Evolutionary conservation across 2,797 vertebrate species (phyloP), one percentile per base, ranked within the genome.

Genomic region (Parotocinclus haroldoi): DNA sequence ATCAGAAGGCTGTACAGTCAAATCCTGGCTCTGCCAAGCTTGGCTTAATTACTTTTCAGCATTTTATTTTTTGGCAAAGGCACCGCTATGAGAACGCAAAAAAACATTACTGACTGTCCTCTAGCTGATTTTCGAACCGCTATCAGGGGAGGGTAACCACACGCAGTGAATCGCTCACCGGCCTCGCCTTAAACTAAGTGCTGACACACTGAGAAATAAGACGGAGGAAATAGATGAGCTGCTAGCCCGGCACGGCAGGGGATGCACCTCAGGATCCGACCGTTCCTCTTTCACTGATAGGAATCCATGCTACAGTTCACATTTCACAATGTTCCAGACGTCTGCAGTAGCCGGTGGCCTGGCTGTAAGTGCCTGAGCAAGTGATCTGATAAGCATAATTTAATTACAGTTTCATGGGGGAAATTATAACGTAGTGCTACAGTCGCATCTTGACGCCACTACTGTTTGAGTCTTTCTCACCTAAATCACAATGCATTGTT

Each of bases 211-310:
- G 40, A 17, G 8, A 65, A 48, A 56, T 17, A 37, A 56, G 44
- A 56, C 18, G 48, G 42, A 56, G 10, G 27, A 48, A 55, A 65
- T 38, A 37, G 14, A 56, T 63, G 49, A 63, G 61, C 61, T 63
- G 16, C 61, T 53, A 38, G 38, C 17, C 16, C 16, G 9, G 3
- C 14, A 16, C 19, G 9, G 40, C 18, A 64, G 40, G 62, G 54
- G 51, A 17, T 54, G 14, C 27, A 65, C 17, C 10, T 55, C 19
- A 7, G 19, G 63, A 53, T 56, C 63, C 8, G 3, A 18, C 38
- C 14, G 2, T 37, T 17, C 19, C 52, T 38, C 11, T 9, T 65
- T 39, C 42, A 13, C 51, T 55, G 52, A 65, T 48, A 48, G 14
- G 42, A 65, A 65, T 37, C 44, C 27, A 13, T 18, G 14, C 39